A percentile compares a stretch with the other conserved stretches of the same genome.
Evolutionary conservation across 1,140 invertebrate species (phyloP).

Genomic region (Trichomalopsis sarcophagae): DNA sequence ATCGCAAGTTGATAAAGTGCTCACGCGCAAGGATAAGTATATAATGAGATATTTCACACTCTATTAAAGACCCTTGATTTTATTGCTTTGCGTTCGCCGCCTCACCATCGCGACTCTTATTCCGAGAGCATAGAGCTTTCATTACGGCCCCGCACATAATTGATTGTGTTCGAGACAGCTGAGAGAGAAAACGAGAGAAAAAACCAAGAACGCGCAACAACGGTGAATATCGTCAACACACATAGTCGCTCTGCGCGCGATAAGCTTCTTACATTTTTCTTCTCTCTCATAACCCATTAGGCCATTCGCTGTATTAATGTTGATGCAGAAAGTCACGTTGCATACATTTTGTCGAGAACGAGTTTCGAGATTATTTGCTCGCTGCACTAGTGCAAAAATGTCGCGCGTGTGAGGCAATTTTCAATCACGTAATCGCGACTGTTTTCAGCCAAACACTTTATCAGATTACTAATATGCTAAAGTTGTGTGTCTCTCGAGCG

Average conservation of each 20-base stretch:
- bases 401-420: neutral
- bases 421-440: neutral
- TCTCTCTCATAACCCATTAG: neutral
- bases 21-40: no score
- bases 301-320: neutral
- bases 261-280: constrained; percentile 22
- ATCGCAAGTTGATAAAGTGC: no score
- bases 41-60: neutral
- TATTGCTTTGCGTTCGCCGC: neutral
- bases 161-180: neutral
- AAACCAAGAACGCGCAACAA: constrained; percentile 3
- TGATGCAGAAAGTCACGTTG: neutral
- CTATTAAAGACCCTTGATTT: neutral
- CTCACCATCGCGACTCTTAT: no score
- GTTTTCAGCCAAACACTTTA: neutral
- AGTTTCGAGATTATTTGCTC: neutral
- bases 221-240: neutral
- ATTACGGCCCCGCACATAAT: neutral
- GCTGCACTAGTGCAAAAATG: neutral
- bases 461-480: neutral
- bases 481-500: neutral
- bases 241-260: neutral
- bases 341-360: neutral
- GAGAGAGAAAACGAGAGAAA: constrained; percentile 11
- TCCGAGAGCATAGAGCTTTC: neutral